Percentiles rank a stretch among this genome's conserved stretches.
These are phyloP conservation scores for Lepidocyrtoides sp. DNA, from an alignment of 2,888 invertebrate species.

Conservation along the genomic window DNA sequence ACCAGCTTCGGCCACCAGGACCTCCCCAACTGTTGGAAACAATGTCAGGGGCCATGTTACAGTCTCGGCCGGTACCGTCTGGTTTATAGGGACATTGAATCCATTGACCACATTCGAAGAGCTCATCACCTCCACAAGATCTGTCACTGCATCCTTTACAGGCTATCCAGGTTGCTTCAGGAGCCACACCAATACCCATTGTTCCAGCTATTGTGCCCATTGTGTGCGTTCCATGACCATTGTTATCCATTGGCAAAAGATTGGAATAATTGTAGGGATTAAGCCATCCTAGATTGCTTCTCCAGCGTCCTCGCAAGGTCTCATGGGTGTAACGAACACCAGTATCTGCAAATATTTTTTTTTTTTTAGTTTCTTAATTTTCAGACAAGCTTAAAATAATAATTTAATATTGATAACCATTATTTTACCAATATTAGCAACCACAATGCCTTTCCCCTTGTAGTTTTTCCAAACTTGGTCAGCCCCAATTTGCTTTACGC, in stretches of 20 bases:
- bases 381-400: too few species aligned
- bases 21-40: too few species aligned
- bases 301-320: neutral
- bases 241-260: neutral
- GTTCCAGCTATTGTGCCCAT: conserved; percentile 53
- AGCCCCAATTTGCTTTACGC: conserved; percentile 34
- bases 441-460: conserved; percentile 46
- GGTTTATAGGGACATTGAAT: conserved; percentile 60
- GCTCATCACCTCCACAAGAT: conserved; percentile 59
- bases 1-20: conserved; percentile 23
- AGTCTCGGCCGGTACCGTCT: too few species aligned
- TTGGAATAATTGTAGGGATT: neutral
- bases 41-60: too few species aligned
- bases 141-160: conserved; percentile 65
- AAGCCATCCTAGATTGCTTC: conserved; percentile 10
- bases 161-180: conserved; percentile 69
- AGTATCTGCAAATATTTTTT: conserved; percentile 37
- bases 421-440: conserved; percentile 52
- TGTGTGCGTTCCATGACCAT: conserved; percentile 58
- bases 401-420: neutral
- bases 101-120: conserved; percentile 64
- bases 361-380: too few species aligned
- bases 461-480: conserved; percentile 7
- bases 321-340: conserved; percentile 51
- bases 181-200: conserved; percentile 71